Base-by-base conservation (phyloP, 2,797 vertebrate genomes). In the Spondyliosoma cantharus region DNA sequence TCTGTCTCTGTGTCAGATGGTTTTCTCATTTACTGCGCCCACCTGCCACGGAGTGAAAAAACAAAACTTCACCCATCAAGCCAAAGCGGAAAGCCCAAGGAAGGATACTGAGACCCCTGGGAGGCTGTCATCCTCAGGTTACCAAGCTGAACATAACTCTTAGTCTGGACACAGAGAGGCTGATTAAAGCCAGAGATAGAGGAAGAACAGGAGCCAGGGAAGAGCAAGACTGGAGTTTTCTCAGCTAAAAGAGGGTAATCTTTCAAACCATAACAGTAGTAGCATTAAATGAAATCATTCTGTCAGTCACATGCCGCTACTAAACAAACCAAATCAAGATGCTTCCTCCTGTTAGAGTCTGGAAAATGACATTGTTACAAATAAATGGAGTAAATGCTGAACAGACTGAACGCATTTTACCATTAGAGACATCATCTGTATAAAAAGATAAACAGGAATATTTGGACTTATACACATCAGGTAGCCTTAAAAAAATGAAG, bases 11-110 rank as follows among this genome's bases (percentile, higher is more conserved):
- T 24, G 64, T 90, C 90, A 92, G 86, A 89, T 93, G 94, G 79
- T 89, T 94, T 93, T 87, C 80, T 93, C 92, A 90, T 95, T 89
- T 85, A 57, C 61, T 78, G 63, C 70, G 22, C 71, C 73, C 87
- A 89, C 87, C 90, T 93, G 83, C 85, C 79, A 84, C 68, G 86
- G 42, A 86, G 71, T 22, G 45, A 60, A 76, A 83, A 80, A 85
- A 80, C 78, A 86, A 80, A 73, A 86, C 81, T 90, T 93, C 77
- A 83, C 71, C 86, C 74, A 62, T 88, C 82, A 75, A 87, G 78
- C 78, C 79, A 27, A 75, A 88, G 80, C 70, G 76, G 87, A 87
- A 89, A 93, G 82, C 81, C 81, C 62, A 57, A 50, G 80, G 71
- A 91, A 74, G 80, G 91, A 91, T 56, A 20, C 70, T 48, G 68